Evolutionary conservation across 2,888 invertebrate species (phyloP), one percentile per base, ranked within the genome.

Genomic region (Tridacna gigas): DNA sequence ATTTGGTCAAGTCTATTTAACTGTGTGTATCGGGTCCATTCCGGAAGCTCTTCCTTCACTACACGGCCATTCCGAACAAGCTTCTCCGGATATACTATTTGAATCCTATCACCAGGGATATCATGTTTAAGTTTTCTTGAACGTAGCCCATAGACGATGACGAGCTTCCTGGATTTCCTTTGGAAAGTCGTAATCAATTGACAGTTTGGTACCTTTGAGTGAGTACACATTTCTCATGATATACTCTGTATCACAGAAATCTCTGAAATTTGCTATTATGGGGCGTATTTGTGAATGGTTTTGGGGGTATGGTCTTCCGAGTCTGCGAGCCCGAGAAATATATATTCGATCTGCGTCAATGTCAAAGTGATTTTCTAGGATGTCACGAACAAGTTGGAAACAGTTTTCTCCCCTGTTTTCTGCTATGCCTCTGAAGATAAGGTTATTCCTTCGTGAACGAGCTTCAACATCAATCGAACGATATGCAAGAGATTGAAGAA

Each of bases 361-460:
- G 26, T 67, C 67, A 25, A 67, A 26, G 18, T 26, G 51, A 13
- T 45, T 74, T n/a, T 7, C 7, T 26, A 74, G 26, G 48, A 74
- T 13, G 25, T 74, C 74, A 4, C 51, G 5, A 7, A 74, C 25
- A 18, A 74, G 25, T 56, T 74, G 74, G 5, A 26, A 51, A 74
- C 74, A 74, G 48, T 74, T 74, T 74, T 74, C 56, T 22, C 25
- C 74, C 15, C 56, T 7, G 48, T 74, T 74, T 74, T 74, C 74
- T 26, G 28, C 4, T 13, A 56, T 9, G 11, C 71, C 71, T 71
- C 71, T 7, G n/a, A 67, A 67, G 15, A 67, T 67, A 20, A 67
- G 12, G 11, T 67, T 67, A 37, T 67, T 67, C 37, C 71, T 45
- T 13, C 71, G 13, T 71, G 71, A 71, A 12, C 74, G 45, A 13